Evolutionary conservation across 2,888 invertebrate genomes (phyloP), one percentile per base, ranked within the genome.

Genomic region (Torymus aiolomorphi): DNA sequence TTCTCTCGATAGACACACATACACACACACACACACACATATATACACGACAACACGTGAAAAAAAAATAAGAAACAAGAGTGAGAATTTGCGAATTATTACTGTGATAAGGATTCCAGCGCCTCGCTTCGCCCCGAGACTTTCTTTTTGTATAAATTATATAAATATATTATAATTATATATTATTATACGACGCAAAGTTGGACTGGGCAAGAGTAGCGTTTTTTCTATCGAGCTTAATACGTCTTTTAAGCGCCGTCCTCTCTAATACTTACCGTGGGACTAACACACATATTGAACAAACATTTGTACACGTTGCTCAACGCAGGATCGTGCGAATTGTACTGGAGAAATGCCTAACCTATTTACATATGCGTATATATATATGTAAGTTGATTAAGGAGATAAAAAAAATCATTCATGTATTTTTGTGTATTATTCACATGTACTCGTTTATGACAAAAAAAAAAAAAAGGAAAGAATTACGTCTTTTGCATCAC

Each of bases 21-120:
- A 69, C 59, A 14, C 5, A 10, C 8, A 42, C 42, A 42, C 42
- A 42, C 8, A 42, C 1, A 42, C 20, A 20, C 8, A 42, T 1
- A 42, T 1, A 42, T 8, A 42, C 42, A 42, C 42, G 42, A 42
- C 8, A 42, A 42, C 42, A 42, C 42, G 42, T 42, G 42, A 42
- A 8, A 42, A 42, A 42, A 42, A 42, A 42, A 31, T 2, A n/a
- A 42, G 42, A 42, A 42, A 42, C 65, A 72, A 73, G 54, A 70
- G 70, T 71, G 76, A 74, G 75, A 75, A 76, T 78, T 67, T 67
- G 75, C 76, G 76, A 81, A 74, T 69, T 69, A 81, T 42, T 78
- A 76, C 82, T 82, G 82, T 82, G 82, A 82, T 82, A 82, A 74
- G 76, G 78, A 77, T 78, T 78, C 75, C 78, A 72, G 59, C 78